phyloP scores from a whole-genome alignment of 92 coral and sea anemone species.

The Porites rus region DNA sequence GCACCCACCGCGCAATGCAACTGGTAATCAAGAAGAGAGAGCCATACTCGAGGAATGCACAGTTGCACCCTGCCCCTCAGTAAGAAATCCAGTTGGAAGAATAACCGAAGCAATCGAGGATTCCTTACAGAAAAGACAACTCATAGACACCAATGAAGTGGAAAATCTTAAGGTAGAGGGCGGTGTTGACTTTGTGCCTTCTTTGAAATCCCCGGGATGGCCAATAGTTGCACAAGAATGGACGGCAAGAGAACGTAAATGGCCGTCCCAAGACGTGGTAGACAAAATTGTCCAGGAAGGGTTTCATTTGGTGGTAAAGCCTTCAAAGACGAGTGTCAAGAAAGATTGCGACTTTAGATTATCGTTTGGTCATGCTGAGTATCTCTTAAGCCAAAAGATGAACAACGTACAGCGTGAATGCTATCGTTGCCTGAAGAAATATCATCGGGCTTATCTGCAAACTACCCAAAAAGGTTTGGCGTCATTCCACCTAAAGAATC shows the following conservation, averaged over 20 bases:
- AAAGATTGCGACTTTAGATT: slow-evolving; percentile 78
- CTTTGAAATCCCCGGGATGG: slow-evolving; percentile 81
- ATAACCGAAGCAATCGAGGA: background rate
- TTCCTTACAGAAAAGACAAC: too few species aligned
- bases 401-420: slow-evolving; percentile 80
- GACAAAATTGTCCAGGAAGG: slow-evolving; percentile 47
- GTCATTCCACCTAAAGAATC: slow-evolving; percentile 77
- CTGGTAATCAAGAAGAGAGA: background rate
- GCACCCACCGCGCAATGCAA: background rate
- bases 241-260: slow-evolving; percentile 72
- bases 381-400: slow-evolving; percentile 69
- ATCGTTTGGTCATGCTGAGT: slow-evolving; percentile 88
- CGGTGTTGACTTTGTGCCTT: slow-evolving; percentile 77
- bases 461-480: slow-evolving; percentile 50
- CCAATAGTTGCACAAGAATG: slow-evolving; percentile 73
- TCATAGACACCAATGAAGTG: background rate
- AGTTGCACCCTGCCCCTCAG: too few species aligned
- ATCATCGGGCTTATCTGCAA: slow-evolving; percentile 45
- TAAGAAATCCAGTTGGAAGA: background rate
- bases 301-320: slow-evolving; percentile 80
- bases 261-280: slow-evolving; percentile 72
- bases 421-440: slow-evolving; percentile 77
- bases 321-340: slow-evolving; percentile 45
- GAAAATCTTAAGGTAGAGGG: background rate
- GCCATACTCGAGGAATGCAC: background rate